Percentiles rank a stretch among this genome's conserved stretches.
phyloP scores from a whole-genome alignment of 2,113 vertebrate species.

The Lycaon pictus region DNA sequence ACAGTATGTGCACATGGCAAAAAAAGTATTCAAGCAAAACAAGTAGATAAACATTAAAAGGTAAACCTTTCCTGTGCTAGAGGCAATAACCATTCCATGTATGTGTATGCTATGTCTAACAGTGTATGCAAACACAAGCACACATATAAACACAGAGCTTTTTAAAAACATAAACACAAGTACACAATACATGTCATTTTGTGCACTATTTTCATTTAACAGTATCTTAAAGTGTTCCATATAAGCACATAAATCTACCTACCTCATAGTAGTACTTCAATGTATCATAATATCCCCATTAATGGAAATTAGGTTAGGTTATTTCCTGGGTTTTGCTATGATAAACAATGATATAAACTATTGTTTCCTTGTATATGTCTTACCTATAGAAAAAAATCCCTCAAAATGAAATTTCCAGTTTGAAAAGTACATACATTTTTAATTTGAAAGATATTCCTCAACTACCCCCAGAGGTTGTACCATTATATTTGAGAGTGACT shows the following conservation, averaged over 20 bases:
- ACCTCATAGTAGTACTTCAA: background rate
- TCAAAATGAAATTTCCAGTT: background rate
- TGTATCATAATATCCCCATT: background rate
- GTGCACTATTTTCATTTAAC: background rate
- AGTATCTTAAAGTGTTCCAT: background rate
- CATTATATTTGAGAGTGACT: background rate
- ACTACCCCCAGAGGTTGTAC: background rate
- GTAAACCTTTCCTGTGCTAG: background rate
- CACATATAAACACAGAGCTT: background rate
- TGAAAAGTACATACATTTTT: background rate
- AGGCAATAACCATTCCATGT: background rate
- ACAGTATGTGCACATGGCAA: background rate
- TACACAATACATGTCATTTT: background rate
- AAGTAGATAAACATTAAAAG: background rate
- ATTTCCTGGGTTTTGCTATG: background rate
- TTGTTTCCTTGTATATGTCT: background rate
- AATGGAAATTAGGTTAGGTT: background rate
- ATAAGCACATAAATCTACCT: background rate
- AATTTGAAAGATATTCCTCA: background rate
- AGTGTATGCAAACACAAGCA: background rate
- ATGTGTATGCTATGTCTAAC: background rate
- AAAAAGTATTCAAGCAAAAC: background rate
- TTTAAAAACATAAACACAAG: slow-evolving; percentile 8
- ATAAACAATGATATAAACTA: background rate
- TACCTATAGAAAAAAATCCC: background rate